Evolutionary conservation across 2,797 vertebrate species (phyloP).

Genomic region (Trachops cirrhosus): DNA sequence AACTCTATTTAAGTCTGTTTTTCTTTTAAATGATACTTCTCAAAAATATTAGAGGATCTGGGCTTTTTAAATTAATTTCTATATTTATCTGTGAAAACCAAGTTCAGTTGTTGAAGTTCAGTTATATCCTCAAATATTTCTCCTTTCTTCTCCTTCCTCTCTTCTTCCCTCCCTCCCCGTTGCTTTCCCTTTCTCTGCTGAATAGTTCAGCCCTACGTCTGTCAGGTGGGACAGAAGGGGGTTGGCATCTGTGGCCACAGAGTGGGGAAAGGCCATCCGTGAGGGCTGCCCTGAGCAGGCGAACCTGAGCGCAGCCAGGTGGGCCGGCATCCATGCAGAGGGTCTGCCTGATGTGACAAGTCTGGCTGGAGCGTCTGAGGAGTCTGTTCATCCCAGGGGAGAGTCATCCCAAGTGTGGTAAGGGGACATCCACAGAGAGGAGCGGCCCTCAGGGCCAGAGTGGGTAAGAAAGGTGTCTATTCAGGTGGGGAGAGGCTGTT

Average conservation of each 20-base stretch:
- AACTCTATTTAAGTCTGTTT: neutral
- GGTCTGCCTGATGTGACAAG: neutral
- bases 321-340: accelerated
- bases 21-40: neutral
- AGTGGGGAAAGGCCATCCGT: neutral
- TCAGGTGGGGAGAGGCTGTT: neutral
- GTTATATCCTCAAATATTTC: neutral
- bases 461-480: neutral
- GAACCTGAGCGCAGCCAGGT: neutral
- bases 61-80: neutral
- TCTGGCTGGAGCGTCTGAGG: neutral
- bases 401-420: neutral
- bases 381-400: neutral
- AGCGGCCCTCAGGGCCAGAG: neutral
- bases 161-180: neutral
- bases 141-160: neutral
- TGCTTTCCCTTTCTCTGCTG: neutral
- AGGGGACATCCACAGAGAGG: neutral
- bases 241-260: no score
- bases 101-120: neutral
- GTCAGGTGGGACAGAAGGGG: neutral
- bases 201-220: neutral
- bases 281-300: neutral
- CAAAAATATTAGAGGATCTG: neutral
- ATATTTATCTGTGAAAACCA: neutral